Base-by-base conservation (phyloP, 2,797 vertebrate species). In the Artibeus jamaicensis region DNA sequence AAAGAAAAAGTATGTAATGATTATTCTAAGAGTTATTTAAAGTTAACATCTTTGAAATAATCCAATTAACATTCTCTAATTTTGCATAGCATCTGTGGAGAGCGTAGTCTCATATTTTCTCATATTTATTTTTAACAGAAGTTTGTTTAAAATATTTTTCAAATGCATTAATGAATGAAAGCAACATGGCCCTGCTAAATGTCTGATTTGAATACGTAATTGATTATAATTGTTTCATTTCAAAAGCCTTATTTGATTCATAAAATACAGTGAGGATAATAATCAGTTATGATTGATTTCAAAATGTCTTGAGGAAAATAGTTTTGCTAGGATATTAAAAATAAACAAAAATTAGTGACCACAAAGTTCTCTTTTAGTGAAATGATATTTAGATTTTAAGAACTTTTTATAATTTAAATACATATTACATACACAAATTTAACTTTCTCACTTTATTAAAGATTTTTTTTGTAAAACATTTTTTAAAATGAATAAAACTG, bases 181-280 rank as follows among this genome's bases (percentile, higher is more conserved):
- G 16, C 37, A 95, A 85, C 83, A 68, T 2, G 81, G 6, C 16
- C 37, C 18, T n/a, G 7, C 10, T 84, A 89, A 92, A 90, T 74
- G 88, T 74, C 76, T 91, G 65, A 91, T 86, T 86, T 48, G 79
- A 83, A 57, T 53, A 70, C 65, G 21, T 15, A 91, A 32, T 83
- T 86, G 68, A 86, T 91, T 93, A 55, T 57, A 96, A 83, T n/a
- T 86, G 18, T 65, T 91, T 93, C n/a, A 79, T 89, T 91, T 86
- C 34, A 89, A 88, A 92, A 62, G 15, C 9, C 29, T 84, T 86
- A 48, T 81, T 86, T 87, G 93, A 86, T 89, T 95, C 90, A 26
- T 26, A 67, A 93, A 89, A 62, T 44, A 57, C 7, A 74, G 1
- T 77, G 92, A 62, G 3, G 42, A n/a, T 55, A 77, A 70, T 78